phyloP scores from a whole-genome alignment of 2,888 invertebrate genomes.

The Kryphioiulus occultus region DNA sequence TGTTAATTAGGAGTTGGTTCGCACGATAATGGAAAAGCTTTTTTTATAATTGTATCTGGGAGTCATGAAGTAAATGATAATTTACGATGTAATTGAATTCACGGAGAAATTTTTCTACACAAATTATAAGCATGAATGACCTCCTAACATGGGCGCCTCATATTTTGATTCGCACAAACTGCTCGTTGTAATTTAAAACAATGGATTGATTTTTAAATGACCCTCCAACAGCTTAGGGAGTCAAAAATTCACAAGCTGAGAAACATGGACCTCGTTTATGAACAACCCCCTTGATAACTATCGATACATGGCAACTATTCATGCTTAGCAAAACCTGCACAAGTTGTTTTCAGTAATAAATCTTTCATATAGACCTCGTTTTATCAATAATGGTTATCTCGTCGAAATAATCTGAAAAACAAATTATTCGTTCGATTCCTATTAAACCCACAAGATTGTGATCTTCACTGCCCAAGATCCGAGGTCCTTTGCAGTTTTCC shows the following conservation, averaged over 20 bases:
- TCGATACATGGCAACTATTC: no score
- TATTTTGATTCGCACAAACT: neutral
- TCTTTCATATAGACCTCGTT: no score
- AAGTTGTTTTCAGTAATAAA: no score
- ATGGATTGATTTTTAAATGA: no score
- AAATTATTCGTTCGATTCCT: neutral
- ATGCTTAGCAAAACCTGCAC: no score
- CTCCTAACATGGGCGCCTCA: neutral
- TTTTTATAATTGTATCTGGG: constrained; percentile 37
- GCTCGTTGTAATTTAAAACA: no score
- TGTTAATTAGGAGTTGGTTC: constrained; percentile 29
- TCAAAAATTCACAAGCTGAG: no score
- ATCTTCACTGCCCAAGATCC: neutral
- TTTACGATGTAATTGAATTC: constrained; percentile 27
- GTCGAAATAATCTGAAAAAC: neutral
- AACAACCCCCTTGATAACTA: no score
- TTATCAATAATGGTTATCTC: no score
- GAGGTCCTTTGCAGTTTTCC: neutral
- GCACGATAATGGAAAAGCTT: constrained; percentile 27
- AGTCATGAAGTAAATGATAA: constrained; percentile 36
- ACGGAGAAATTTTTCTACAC: neutral
- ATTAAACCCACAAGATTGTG: neutral
- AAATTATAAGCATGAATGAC: neutral
- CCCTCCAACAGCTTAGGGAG: no score
- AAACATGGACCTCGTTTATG: no score